These are phyloP conservation scores for Euura lappo DNA, from an alignment of 1,140 invertebrate genomes.

Conservation along the genomic window DNA sequence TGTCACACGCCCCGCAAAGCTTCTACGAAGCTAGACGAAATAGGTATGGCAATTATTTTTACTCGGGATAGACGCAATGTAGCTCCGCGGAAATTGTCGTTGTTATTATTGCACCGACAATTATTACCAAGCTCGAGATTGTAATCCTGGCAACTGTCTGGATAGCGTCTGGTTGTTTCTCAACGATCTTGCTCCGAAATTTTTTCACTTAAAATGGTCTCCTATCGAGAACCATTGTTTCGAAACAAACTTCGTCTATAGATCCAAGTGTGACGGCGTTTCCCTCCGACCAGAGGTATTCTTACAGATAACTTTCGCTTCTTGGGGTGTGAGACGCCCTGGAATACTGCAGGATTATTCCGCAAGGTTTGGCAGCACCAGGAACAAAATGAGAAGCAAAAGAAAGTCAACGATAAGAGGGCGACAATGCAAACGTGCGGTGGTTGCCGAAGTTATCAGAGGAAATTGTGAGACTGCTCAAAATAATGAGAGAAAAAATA, in stretches of 20 bases:
- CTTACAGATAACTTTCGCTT: no score
- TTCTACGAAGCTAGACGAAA: neutral
- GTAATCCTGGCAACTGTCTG: conserved; percentile 56
- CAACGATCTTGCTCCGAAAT: conserved; percentile 45
- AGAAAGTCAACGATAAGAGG: conserved; percentile 11
- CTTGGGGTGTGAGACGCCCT: neutral
- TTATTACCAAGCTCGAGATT: conserved; percentile 59
- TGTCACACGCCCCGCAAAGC: neutral
- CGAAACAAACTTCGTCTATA: no score
- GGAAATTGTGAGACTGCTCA: neutral
- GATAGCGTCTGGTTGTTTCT: conserved; percentile 58
- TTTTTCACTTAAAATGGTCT: no score
- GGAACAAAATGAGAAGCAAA: conserved; percentile 9
- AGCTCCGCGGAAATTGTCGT: conserved; percentile 49
- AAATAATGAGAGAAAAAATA: conserved; percentile 21
- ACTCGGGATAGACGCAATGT: neutral
- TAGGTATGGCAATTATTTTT: neutral
- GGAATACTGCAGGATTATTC: conserved; percentile 20
- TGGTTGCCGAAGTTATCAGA: neutral
- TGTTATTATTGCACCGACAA: conserved; percentile 43
- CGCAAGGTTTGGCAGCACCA: neutral
- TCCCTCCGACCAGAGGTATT: no score
- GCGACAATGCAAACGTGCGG: conserved; percentile 16
- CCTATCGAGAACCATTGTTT: no score
- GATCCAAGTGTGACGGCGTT: no score